Evolutionary conservation across 1,140 invertebrate species (phyloP), one percentile per base, ranked within the genome.

Genomic region (Amphibalanus amphitrite): DNA sequence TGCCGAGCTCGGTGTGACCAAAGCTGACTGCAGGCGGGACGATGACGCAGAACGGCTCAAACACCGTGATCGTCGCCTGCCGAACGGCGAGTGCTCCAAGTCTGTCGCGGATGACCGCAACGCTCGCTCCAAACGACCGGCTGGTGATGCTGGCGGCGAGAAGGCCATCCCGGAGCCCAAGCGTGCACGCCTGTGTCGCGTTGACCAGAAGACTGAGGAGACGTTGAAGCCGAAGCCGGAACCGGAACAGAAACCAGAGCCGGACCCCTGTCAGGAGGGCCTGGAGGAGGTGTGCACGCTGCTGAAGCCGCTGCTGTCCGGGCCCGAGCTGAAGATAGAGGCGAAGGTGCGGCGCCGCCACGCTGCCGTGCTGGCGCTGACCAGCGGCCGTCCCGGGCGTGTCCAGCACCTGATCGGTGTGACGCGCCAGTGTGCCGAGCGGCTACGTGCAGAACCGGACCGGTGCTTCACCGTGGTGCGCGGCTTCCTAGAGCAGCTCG

Each of bases 381-480:
- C 6, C n/a, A 3, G 10, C 23, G 23, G 8, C 8, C 4, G n/a
- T 3, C 13, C 65, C 23, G 28, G n/a, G 3, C 28, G 65, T 8
- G 3, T 3, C n/a, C 65, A 28, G n/a, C 28, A 28, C 28, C 20
- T 67, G 3, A 8, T 17, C 3, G 65, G 65, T 28, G n/a, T 67
- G 23, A 28, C n/a, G 8, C 23, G 4, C 10, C 47, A 59, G 47
- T 13, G 47, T 20, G 47, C 47, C 13, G 47, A 8, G 17, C 47
- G 20, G 47, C 47, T 59, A 20, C 47, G 47, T 20, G 47, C 47
- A 8, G 65, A 67, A 26, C 65, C 65, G 3, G 23, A 28, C 3
- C n/a, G 23, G n/a, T 67, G 65, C 28, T 67, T 67, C 65, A 67
- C 65, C 28, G 6, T 67, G 65, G n/a, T 67, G 28, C n/a, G 65